These are phyloP conservation scores for Toxotes chatareus DNA, from an alignment of 2,113 vertebrate genomes.

Conservation along the genomic window DNA sequence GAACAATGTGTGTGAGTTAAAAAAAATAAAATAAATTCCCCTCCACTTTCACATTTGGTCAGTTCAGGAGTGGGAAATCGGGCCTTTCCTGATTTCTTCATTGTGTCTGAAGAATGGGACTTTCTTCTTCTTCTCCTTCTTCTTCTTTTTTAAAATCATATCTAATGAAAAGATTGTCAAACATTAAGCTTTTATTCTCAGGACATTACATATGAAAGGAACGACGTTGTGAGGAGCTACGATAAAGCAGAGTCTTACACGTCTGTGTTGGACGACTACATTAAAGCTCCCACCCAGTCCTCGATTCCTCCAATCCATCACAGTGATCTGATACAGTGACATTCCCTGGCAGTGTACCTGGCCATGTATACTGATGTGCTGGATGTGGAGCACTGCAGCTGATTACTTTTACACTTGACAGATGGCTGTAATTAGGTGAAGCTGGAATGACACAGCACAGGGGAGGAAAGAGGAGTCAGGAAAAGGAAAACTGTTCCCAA, in stretches of 20 bases:
- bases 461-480: background rate
- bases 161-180: background rate
- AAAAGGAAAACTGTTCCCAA: background rate
- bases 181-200: background rate
- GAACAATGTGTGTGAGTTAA: background rate
- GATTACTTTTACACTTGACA: slow-evolving; percentile 24
- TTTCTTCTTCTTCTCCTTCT: no score
- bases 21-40: background rate
- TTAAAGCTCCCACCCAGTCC: background rate
- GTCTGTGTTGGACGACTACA: background rate
- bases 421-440: slow-evolving; percentile 37
- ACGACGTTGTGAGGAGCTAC: background rate
- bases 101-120: background rate
- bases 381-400: background rate
- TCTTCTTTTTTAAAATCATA: background rate
- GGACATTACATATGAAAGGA: no score
- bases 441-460: slow-evolving; percentile 24
- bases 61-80: background rate
- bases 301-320: slow-evolving; percentile 10
- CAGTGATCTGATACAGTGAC: background rate
- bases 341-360: slow-evolving; percentile 2
- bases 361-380: slow-evolving; percentile 15
- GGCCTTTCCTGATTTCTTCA: background rate
- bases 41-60: background rate
- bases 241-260: background rate